A percentile compares a stretch with the other conserved stretches of the same genome.
Evolutionary conservation across 2,113 vertebrate species (phyloP).

Genomic region (Rhombomys opimus): DNA sequence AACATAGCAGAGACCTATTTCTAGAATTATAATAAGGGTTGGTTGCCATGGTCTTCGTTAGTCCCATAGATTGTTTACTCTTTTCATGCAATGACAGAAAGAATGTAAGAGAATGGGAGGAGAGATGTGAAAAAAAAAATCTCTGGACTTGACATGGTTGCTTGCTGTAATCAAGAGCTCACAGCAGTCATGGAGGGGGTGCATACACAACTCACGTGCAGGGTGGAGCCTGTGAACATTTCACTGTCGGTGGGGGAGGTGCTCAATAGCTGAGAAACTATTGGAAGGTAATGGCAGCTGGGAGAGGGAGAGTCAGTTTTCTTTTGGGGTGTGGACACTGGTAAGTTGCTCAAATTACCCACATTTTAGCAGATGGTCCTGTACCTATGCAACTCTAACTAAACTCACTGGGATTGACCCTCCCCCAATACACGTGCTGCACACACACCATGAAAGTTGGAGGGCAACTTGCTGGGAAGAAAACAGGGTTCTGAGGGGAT

Average conservation of each 20-base stretch:
- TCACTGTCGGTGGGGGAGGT: not conserved
- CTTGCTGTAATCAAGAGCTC: not conserved
- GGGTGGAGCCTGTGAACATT: not conserved
- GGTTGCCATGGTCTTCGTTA: not conserved
- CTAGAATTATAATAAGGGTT: not conserved
- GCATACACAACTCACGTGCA: too few species aligned
- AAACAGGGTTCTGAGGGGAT: not conserved
- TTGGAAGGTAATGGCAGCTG: not conserved
- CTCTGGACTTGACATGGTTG: not conserved
- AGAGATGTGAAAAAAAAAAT: not conserved
- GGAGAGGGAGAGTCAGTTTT: not conserved
- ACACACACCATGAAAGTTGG: not conserved
- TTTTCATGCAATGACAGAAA: constrained; percentile 47
- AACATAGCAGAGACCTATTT: not conserved
- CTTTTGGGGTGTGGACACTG: not conserved
- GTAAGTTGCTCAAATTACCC: not conserved
- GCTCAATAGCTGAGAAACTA: not conserved
- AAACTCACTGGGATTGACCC: not conserved
- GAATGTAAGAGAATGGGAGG: not conserved
- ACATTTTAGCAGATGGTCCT: not conserved
- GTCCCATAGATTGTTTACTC: not conserved
- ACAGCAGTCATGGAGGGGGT: not conserved
- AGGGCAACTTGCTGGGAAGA: not conserved
- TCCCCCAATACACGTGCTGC: too few species aligned
- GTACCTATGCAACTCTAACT: not conserved